A percentile compares a stretch with the other conserved stretches of the same genome.
Evolutionary conservation across 2,797 vertebrate genomes (phyloP).

Genomic region (Chromobotia macracanthus): DNA sequence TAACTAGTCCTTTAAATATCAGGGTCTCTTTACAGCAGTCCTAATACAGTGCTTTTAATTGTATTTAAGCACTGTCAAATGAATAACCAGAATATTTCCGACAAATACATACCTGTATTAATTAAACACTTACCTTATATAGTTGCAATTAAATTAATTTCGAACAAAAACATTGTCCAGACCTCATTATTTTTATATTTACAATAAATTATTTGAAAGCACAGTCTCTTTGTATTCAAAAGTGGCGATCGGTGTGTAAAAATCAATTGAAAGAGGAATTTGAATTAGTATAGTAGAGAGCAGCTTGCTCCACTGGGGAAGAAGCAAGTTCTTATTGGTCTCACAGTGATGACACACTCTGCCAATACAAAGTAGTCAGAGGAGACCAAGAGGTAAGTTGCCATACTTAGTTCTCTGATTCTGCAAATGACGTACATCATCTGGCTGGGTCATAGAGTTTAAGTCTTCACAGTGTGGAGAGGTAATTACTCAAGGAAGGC

Average conservation of each 20-base stretch:
- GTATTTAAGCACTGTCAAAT: no score
- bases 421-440: constrained; percentile 37
- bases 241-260: not conserved
- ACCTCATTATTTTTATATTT: not conserved
- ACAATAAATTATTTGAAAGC: not conserved
- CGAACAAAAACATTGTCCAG: not conserved
- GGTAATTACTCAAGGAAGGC: not conserved
- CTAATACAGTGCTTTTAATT: no score
- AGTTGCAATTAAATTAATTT: no score
- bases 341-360: constrained; percentile 37
- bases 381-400: constrained; percentile 35
- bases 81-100: no score
- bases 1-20: no score
- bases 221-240: not conserved
- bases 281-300: constrained; percentile 8
- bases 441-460: constrained; percentile 20
- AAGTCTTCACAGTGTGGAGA: constrained; percentile 6
- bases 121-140: no score
- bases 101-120: no score
- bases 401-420: constrained; percentile 44
- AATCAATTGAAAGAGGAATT: constrained; percentile 21
- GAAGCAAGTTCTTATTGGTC: constrained; percentile 24
- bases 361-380: constrained; percentile 40
- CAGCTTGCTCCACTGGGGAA: constrained; percentile 38
- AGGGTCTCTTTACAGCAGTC: no score